Base-by-base conservation (phyloP, 2,888 invertebrate genomes). In the Andricus curvator region DNA sequence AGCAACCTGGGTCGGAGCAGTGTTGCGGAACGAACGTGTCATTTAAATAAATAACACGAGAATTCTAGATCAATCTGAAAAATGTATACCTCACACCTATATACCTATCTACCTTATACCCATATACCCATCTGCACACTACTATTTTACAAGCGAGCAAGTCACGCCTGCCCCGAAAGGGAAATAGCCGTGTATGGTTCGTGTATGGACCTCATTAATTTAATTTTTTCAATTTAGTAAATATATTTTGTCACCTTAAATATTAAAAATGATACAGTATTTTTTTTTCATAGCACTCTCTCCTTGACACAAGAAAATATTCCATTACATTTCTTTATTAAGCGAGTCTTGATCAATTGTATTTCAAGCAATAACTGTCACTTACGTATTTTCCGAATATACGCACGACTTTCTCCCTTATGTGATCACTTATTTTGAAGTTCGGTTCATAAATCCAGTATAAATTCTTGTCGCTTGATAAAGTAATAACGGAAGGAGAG, bases 401-500 rank as follows among this genome's bases (percentile, higher is more conserved):
- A 15, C 25, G 6, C 15, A 29, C 62, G 25, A 62, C 15, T 62
- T 62, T 25, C 25, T 62, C 62, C 22, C 62, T 15, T 17, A 25
- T 15, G 62, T 62, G 25, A 62, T 62, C 62, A 62, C 25, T 62
- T 62, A 25, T n/a, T 37, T 66, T 66, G 66, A 37, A 66, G 66
- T 37, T 51, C 20, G 74, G 56, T 56, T n/a, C 6, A 33, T 74
- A 74, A 74, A 74, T 74, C 56, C 29, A n/a, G 20, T 48, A 74
- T 74, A 56, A 56, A 56, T 56, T 56, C 33, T 56, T n/a, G 37
- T 33, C 4, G 11, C 48, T 74, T 74, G 56, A 56, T 74, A 56
- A 74, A 74, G 56, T 56, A 74, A 74, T 74, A 74, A 74, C 74
- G 74, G 74, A 74, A 56, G 33, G n/a, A 56, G 74, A 74, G 74